These are phyloP conservation scores for Alligator mississippiensis DNA, from an alignment of 2,113 vertebrate species.

Conservation along the genomic window DNA sequence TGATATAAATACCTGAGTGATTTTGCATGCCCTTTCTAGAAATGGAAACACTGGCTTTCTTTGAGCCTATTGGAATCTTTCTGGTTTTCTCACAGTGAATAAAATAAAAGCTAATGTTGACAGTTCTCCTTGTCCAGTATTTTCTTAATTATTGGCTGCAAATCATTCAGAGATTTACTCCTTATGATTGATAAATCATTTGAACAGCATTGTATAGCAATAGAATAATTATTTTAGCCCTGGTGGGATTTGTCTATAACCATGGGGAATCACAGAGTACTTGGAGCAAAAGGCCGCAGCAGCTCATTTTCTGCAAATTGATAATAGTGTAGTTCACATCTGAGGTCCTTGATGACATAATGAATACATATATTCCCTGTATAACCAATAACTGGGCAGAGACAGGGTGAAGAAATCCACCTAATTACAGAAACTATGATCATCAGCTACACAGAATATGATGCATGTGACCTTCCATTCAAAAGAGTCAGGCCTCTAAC, in stretches of 20 bases:
- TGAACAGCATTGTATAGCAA: neutral
- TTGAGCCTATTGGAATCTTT: neutral
- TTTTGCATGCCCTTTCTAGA: neutral
- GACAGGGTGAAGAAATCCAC: conserved; percentile 6
- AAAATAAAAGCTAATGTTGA: neutral
- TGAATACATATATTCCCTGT: neutral
- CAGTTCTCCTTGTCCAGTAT: neutral
- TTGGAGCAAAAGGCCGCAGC: neutral
- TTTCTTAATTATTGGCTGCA: neutral
- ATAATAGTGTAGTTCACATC: neutral
- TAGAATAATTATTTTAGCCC: neutral
- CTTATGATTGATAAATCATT: neutral
- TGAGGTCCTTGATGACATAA: neutral
- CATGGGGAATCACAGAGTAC: neutral
- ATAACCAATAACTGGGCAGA: neutral
- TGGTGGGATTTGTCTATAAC: neutral
- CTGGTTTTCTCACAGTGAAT: neutral
- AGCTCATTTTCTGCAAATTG: neutral
- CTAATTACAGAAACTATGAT: conserved; percentile 9
- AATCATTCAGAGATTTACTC: neutral
- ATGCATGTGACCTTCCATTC: neutral
- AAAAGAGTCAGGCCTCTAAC: neutral
- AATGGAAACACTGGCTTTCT: neutral
- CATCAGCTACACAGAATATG: neutral
- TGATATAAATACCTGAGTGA: neutral